Base-by-base conservation (phyloP, 1,140 invertebrate species). In the Odontomachus brunneus region DNA sequence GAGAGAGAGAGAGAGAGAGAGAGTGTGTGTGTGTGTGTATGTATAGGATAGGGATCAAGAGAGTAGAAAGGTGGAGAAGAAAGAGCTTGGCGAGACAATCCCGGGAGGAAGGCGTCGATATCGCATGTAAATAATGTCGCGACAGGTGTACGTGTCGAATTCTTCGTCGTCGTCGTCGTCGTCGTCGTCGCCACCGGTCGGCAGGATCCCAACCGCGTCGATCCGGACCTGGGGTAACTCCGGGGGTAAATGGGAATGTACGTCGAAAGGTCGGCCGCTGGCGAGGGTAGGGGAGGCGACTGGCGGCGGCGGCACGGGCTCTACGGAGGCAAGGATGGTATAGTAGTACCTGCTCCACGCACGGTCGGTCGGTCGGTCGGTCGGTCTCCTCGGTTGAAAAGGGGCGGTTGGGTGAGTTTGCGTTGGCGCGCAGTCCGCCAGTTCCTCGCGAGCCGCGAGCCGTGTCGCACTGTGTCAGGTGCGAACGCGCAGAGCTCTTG, bases 371-470 rank as follows among this genome's bases (percentile, higher is more conserved):
- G 74, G 60, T 76, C 48, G 53, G 53, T 55, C 15, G 51, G 51
- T 53, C 51, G 51, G 51, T 53, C 51, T 65, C 49, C 65, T 81
- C 75, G 84, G 81, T 80, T 67, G 55, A 80, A 85, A 85, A 87
- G 82, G 81, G 85, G 73, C 83, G 83, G 66, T 84, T 55, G 57
- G 53, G 74, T 83, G 78, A 87, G 82, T 73, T 86, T 81, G 88
- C 88, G 86, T 91, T 81, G 89, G 86, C 87, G 88, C 86, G 89
- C 89, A 75, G 85, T 83, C 86, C 89, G 87, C 88, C 90, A 92
- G 92, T 92, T 91, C 78, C 85, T 92, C 91, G 91, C 91, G 91
- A 92, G 88, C 89, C 91, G 90, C 91, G 91, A 91, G 89, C 84
- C 85, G 89, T 89, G 82, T 90, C 85, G 87, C 84, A 82, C 73